These are phyloP conservation scores for Crocidura indochinensis DNA, from an alignment of 2,797 vertebrate genomes.

Conservation along the genomic window DNA sequence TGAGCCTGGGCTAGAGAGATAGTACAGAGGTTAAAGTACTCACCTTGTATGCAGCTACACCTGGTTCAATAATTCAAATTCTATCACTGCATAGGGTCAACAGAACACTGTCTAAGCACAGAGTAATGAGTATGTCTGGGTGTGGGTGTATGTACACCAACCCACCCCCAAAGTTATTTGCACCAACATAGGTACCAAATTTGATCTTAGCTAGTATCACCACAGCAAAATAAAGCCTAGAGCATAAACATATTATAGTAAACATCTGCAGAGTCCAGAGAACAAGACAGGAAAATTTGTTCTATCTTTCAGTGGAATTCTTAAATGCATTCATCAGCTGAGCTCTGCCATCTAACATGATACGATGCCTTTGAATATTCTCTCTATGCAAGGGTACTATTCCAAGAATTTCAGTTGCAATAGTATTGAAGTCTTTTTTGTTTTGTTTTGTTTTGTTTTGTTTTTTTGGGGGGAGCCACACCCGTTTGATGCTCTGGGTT, in stretches of 20 bases:
- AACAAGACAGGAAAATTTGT: slow-evolving; percentile 26
- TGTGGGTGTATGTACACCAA: too few species aligned
- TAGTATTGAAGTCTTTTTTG: slow-evolving; percentile 53
- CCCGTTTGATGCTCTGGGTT: too few species aligned
- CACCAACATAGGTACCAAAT: slow-evolving; percentile 17
- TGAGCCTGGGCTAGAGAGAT: too few species aligned
- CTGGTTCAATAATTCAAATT: too few species aligned
- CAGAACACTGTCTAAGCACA: too few species aligned
- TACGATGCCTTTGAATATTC: not conserved
- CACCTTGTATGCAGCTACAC: too few species aligned
- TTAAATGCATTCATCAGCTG: slow-evolving; percentile 14
- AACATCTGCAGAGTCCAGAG: not conserved
- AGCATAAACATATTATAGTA: not conserved
- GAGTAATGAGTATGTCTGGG: too few species aligned
- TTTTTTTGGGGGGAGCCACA: too few species aligned
- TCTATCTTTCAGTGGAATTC: slow-evolving; percentile 56
- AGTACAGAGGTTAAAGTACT: too few species aligned
- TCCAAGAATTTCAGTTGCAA: not conserved
- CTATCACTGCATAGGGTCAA: too few species aligned
- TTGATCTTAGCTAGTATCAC: slow-evolving; percentile 22
- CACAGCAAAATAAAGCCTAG: not conserved
- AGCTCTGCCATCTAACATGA: not conserved
- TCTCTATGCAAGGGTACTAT: slow-evolving; percentile 6
- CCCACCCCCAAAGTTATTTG: too few species aligned
- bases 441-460: too few species aligned